Evolutionary conservation across 2,113 vertebrate genomes (phyloP).

Genomic region (Vombatus ursinus): DNA sequence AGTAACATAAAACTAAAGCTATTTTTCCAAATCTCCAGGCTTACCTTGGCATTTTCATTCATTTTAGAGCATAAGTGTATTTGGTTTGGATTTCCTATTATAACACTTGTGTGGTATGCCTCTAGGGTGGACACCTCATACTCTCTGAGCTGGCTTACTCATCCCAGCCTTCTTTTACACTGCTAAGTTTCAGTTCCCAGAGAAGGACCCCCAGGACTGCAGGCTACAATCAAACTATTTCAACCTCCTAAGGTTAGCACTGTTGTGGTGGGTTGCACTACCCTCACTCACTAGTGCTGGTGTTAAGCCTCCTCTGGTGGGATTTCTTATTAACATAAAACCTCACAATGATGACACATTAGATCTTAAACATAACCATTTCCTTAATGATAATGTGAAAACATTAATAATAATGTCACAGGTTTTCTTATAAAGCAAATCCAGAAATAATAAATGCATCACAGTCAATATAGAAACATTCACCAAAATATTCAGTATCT

Average conservation of each 20-base stretch:
- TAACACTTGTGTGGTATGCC: neutral
- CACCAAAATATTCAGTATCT: too few species aligned
- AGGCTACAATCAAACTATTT: neutral
- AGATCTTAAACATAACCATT: too few species aligned
- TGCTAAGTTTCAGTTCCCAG: neutral
- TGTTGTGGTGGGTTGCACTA: neutral
- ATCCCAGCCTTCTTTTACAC: neutral
- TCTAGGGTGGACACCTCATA: neutral
- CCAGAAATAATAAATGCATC: too few species aligned
- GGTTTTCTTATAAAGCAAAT: too few species aligned
- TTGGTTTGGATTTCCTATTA: neutral
- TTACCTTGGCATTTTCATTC: constrained; percentile 49
- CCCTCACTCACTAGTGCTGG: too few species aligned
- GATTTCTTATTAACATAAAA: too few species aligned
- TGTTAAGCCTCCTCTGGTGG: too few species aligned
- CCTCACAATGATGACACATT: too few species aligned
- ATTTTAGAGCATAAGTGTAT: neutral
- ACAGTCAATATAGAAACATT: too few species aligned
- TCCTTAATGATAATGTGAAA: too few species aligned
- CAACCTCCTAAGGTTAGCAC: neutral
- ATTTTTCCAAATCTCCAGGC: constrained; percentile 29
- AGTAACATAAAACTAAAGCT: constrained; percentile 50
- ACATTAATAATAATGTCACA: too few species aligned
- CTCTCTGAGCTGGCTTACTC: neutral
- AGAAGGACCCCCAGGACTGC: neutral